Base-by-base conservation (phyloP, 2,888 invertebrate species). In the Halictus ligatus region DNA sequence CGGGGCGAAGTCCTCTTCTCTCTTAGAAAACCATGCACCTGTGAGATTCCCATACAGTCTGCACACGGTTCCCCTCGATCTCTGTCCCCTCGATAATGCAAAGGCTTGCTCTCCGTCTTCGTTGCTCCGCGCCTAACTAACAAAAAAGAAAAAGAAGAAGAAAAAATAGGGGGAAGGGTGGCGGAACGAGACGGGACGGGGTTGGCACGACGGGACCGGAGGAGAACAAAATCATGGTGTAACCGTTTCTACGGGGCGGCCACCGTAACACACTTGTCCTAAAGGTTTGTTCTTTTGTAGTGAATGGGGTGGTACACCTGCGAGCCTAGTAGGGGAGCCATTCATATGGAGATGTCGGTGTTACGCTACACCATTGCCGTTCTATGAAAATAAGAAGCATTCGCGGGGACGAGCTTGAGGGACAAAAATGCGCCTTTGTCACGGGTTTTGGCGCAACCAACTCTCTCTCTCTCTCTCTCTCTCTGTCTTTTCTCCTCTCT, bases 41-140 rank as follows among this genome's bases (percentile, higher is more conserved):
- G 95, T 94, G 94, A 94, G 94, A 95, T 95, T 95, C 95, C 94
- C 95, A 94, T 93, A 93, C 91, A 92, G 87, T 89, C 87, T 74
- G 81, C 88, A 75, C 84, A 81, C 88, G 82, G 89, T 85, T 89
- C 89, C 86, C 92, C 90, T 89, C 90, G 90, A 89, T 92, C 89
- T 90, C 83, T 89, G 89, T 86, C 92, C 93, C 93, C 91, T 91
- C 89, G 87, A 91, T 89, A 92, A 91, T 91, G 90, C 90, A 90
- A 90, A 91, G 90, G 88, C 89, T 85, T 80, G 86, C 75, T 77
- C 67, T 75, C 83, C 50, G 74, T 84, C 78, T 75, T 72, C 85
- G 80, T 84, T 81, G 84, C 77, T 60, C 80, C 71, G 86, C 85
- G 84, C 81, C 82, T 85, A 86, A 83, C 81, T 74, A 78, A 79